Percentiles rank a stretch among this genome's conserved stretches.
Conservation (phyloP, 2,888 invertebrate species). For the Noctua fimbriata region DNA sequence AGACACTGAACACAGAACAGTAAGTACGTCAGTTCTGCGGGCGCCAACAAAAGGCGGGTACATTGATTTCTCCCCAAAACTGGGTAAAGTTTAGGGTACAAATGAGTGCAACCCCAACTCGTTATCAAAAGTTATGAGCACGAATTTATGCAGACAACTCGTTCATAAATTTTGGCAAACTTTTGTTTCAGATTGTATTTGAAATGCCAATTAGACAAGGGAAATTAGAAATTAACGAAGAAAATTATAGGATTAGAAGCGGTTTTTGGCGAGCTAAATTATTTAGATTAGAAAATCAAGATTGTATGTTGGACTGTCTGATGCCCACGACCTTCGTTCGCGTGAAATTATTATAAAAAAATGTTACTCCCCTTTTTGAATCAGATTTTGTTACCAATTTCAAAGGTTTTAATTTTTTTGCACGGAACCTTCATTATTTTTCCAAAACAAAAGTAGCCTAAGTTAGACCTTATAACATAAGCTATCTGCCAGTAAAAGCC, state of each 20-base stretch:
- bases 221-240: conserved; percentile 51
- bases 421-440: too few relatives aligned
- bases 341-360: too few relatives aligned
- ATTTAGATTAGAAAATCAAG: background rate
- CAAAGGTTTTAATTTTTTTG: too few relatives aligned
- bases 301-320: background rate
- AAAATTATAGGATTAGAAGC: conserved; percentile 20
- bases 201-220: conserved; percentile 50
- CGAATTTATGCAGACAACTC: conserved; percentile 64
- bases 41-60: conserved; percentile 35
- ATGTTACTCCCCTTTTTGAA: too few relatives aligned
- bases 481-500: too few relatives aligned
- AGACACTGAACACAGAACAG: conserved; percentile 24
- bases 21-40: conserved; percentile 18
- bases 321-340: too few relatives aligned
- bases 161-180: conserved; percentile 61
- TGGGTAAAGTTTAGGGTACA: conserved; percentile 47
- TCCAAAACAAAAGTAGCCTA: too few relatives aligned
- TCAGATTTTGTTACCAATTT: too few relatives aligned
- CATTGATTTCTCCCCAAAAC: conserved; percentile 57
- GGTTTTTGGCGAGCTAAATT: background rate
- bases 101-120: conserved; percentile 62
- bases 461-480: too few relatives aligned
- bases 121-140: conserved; percentile 62
- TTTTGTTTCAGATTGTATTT: conserved; percentile 57